Conservation (phyloP, 2,888 invertebrate genomes). For the Bembecia ichneumoniformis region DNA sequence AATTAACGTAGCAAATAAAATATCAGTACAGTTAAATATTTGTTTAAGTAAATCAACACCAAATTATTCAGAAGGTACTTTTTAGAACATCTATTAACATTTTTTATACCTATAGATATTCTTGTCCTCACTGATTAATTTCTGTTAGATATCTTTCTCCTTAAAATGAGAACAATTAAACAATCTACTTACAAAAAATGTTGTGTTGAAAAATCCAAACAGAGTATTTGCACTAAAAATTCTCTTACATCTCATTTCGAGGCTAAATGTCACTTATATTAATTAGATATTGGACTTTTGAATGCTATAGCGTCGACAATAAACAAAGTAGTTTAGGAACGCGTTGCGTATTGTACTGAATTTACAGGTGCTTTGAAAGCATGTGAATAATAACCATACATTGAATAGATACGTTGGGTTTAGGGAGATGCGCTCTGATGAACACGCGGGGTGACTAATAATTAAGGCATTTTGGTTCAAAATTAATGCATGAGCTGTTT, state of each 20-base stretch:
- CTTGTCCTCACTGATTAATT: no score
- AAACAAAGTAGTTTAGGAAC: slow-evolving; percentile 7
- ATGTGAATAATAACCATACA: slow-evolving; percentile 50
- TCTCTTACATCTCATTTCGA: slow-evolving; percentile 42
- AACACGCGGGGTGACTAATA: slow-evolving; percentile 71
- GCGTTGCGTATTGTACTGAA: slow-evolving; percentile 11
- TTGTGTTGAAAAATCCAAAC: slow-evolving; percentile 77
- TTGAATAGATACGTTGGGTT: slow-evolving; percentile 66
- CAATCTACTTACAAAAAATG: slow-evolving; percentile 73
- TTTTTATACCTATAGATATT: no score
- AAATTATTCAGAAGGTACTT: no score
- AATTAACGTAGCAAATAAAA: no score
- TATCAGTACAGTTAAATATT: no score
- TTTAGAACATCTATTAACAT: no score
- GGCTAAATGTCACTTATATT: neutral
- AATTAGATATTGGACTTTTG: no score
- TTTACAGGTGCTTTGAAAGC: slow-evolving; percentile 26
- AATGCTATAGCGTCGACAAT: neutral
- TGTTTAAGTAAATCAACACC: no score
- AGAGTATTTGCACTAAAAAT: slow-evolving; percentile 75
- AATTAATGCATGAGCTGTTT: slow-evolving; percentile 54
- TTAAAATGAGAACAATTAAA: no score
- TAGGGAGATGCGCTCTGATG: slow-evolving; percentile 70
- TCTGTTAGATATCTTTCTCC: no score
- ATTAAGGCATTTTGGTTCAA: slow-evolving; percentile 67